Percentiles rank a stretch among this genome's conserved stretches.
phyloP scores from a whole-genome alignment of 2,888 invertebrate species.

The Latrodectus hesperus region DNA sequence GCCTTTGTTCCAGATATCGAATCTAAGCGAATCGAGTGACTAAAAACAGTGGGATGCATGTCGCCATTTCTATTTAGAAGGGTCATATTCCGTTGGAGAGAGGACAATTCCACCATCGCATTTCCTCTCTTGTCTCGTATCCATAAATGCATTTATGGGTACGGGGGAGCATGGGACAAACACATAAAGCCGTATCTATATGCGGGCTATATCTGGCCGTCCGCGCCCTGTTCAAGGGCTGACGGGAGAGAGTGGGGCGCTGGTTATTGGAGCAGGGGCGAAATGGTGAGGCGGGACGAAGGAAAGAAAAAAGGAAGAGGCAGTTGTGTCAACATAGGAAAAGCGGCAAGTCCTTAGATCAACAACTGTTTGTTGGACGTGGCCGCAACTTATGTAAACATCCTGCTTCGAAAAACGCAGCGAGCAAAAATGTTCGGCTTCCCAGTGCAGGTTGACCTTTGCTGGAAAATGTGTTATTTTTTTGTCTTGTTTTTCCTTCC shows the following conservation, averaged over 20 bases:
- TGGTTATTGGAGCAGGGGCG: conserved; percentile 34
- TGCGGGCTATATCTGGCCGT: conserved; percentile 28
- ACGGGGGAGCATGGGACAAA: not conserved
- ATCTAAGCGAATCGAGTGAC: no score
- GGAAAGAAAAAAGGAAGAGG: conserved; percentile 31
- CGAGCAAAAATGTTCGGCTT: conserved; percentile 53
- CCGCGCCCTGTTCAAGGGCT: conserved; percentile 56
- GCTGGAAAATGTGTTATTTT: conserved; percentile 57
- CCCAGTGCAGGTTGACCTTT: conserved; percentile 64
- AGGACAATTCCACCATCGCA: conserved; percentile 22
- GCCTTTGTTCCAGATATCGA: no score
- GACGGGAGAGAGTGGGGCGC: conserved; percentile 23
- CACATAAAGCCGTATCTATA: conserved; percentile 31
- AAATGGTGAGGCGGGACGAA: conserved; percentile 7
- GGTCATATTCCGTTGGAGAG: conserved; percentile 1
- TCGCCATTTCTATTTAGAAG: not conserved
- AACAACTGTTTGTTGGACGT: conserved; percentile 69
- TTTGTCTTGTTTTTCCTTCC: conserved; percentile 51
- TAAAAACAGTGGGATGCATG: no score
- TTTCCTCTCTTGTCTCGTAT: conserved; percentile 1
- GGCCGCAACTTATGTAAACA: conserved; percentile 69
- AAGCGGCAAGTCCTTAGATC: conserved; percentile 67
- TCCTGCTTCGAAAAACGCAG: conserved; percentile 48
- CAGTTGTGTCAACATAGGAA: conserved; percentile 65
- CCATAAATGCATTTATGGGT: conserved; percentile 52